Conservation (phyloP, 2,113 vertebrate genomes). For the Aepyceros melampus region DNA sequence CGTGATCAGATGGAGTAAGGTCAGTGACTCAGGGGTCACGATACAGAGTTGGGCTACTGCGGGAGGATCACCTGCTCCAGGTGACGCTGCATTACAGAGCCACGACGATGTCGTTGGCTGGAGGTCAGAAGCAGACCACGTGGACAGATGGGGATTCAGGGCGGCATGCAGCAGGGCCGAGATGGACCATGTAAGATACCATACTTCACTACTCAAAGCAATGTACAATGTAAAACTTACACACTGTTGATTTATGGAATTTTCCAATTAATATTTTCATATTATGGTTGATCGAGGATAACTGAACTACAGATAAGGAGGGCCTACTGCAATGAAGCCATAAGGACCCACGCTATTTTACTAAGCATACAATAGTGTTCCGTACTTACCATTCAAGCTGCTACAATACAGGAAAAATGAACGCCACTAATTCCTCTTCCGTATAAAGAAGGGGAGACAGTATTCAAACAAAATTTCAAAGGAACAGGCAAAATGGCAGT, state of each 20-base stretch:
- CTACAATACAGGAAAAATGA: not conserved
- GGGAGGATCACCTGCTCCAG: not conserved
- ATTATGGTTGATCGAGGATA: not conserved
- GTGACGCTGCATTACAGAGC: not conserved
- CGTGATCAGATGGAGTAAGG: not conserved
- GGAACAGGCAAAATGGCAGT: not conserved
- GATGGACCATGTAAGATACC: not conserved
- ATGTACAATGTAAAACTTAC: not conserved
- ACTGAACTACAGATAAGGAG: not conserved
- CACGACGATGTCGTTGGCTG: rapidly evolving
- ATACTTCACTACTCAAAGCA: not conserved
- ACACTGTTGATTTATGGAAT: not conserved
- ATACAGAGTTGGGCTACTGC: not conserved
- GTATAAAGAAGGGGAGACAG: not conserved
- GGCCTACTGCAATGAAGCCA: not conserved
- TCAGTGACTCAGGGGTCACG: rapidly evolving
- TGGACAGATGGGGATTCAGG: not conserved
- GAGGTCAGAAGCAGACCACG: not conserved
- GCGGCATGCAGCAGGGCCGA: too few species aligned
- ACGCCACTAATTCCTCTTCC: not conserved
- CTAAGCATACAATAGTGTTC: not conserved
- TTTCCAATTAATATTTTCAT: not conserved
- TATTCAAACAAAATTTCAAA: not conserved
- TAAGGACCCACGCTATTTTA: not conserved
- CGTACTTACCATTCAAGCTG: not conserved